Conservation (phyloP, 2,888 invertebrate species). For the Rhogogaster chlorosoma region DNA sequence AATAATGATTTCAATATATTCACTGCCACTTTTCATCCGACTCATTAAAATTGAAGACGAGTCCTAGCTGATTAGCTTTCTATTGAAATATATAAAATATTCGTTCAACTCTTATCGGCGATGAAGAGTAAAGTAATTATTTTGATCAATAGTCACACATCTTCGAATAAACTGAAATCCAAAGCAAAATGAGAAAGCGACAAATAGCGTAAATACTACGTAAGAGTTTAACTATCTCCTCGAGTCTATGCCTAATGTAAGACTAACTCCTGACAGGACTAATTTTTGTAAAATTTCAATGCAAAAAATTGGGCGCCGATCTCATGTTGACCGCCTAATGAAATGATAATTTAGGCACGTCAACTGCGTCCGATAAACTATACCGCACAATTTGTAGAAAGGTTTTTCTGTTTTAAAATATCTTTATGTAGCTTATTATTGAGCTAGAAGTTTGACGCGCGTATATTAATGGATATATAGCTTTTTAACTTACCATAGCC, state of each 20-base stretch:
- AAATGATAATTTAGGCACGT: constrained; percentile 55
- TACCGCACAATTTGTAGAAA: background rate
- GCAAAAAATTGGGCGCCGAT: constrained; percentile 63
- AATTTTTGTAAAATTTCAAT: constrained; percentile 56
- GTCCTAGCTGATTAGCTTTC: background rate
- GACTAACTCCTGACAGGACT: constrained; percentile 43
- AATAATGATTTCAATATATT: background rate
- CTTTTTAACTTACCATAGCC: constrained; percentile 26
- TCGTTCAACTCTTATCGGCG: background rate
- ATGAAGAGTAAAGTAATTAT: background rate
- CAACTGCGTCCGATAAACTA: constrained; percentile 61
- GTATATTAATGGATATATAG: constrained; percentile 11
- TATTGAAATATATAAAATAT: background rate
- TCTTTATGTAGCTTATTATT: constrained; percentile 4
- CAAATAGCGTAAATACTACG: background rate
- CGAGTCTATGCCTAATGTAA: constrained; percentile 17
- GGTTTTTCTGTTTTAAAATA: constrained; percentile 2
- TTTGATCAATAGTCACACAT: background rate
- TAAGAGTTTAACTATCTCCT: background rate
- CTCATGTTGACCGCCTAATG: constrained; percentile 63
- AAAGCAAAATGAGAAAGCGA: background rate
- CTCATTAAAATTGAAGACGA: background rate
- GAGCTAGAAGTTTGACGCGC: constrained; percentile 30
- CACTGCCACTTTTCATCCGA: background rate
- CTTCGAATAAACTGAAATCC: background rate